Conservation (phyloP, 2,113 vertebrate genomes). For the Pygoscelis adeliae region DNA sequence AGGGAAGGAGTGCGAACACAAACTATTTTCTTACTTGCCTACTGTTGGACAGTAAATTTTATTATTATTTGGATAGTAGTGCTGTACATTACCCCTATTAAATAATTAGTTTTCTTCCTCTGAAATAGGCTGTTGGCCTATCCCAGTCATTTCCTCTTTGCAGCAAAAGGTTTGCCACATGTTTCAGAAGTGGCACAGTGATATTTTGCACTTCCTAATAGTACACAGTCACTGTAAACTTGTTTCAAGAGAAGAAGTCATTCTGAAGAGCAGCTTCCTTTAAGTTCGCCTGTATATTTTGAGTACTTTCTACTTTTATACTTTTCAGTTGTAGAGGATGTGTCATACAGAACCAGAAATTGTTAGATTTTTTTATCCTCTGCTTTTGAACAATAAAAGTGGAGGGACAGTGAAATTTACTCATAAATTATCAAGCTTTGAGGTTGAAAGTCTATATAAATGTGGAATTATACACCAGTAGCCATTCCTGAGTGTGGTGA, state of each 20-base stretch:
- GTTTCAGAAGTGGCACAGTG: neutral
- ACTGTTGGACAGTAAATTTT: neutral
- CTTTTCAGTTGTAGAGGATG: neutral
- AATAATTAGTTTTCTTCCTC: neutral
- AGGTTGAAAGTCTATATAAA: neutral
- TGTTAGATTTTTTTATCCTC: neutral
- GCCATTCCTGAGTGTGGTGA: neutral
- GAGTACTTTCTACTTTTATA: neutral
- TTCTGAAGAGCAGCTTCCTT: neutral
- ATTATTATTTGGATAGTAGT: neutral
- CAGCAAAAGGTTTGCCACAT: neutral
- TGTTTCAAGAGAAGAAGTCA: neutral
- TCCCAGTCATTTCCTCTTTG: neutral
- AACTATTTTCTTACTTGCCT: neutral
- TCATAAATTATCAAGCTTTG: neutral
- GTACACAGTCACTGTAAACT: neutral
- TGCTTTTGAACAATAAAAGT: neutral
- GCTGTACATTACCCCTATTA: neutral
- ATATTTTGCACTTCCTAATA: neutral
- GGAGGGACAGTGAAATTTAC: neutral
- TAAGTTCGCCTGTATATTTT: neutral
- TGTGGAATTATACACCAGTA: neutral
- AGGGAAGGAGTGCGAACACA: neutral
- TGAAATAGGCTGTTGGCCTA: neutral
- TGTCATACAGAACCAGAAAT: neutral